Percentiles rank a stretch among this genome's conserved stretches.
Conservation (phyloP, 2,888 invertebrate species). For the Galerucella calmariensis region DNA sequence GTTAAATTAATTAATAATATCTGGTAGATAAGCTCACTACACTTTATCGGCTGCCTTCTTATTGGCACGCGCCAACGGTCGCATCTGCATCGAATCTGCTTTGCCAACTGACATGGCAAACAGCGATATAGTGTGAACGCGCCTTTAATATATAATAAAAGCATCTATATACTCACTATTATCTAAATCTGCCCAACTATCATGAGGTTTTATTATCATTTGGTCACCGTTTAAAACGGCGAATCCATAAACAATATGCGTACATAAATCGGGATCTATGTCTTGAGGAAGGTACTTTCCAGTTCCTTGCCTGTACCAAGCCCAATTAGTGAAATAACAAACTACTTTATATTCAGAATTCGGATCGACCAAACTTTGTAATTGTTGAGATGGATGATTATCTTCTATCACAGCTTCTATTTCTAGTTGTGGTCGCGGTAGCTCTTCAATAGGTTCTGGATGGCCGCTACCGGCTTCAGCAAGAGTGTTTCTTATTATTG, state of each 20-base stretch:
- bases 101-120: too few relatives aligned
- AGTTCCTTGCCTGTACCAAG: constrained; percentile 88
- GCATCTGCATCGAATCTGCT: too few relatives aligned
- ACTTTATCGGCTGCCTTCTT: too few relatives aligned
- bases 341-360: constrained; percentile 77
- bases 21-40: too few relatives aligned
- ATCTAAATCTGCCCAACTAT: constrained; percentile 89
- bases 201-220: constrained; percentile 84
- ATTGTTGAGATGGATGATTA: constrained; percentile 31
- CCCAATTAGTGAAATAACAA: constrained; percentile 95
- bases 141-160: too few relatives aligned
- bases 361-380: constrained; percentile 51
- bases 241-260: constrained; percentile 93
- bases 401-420: constrained; percentile 45
- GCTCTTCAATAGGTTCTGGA: constrained; percentile 48
- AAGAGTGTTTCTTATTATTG: constrained; percentile 79
- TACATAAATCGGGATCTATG: constrained; percentile 86
- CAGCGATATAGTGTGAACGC: too few relatives aligned
- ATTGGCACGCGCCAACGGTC: too few relatives aligned
- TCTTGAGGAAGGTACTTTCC: constrained; percentile 86
- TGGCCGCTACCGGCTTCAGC: constrained; percentile 65
- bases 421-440: constrained; percentile 27
- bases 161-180: constrained; percentile 72
- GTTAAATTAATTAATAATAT: too few relatives aligned
- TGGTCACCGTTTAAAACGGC: constrained; percentile 83